Base-by-base conservation (phyloP, 2,113 vertebrate genomes). In the Leiothrix lutea region DNA sequence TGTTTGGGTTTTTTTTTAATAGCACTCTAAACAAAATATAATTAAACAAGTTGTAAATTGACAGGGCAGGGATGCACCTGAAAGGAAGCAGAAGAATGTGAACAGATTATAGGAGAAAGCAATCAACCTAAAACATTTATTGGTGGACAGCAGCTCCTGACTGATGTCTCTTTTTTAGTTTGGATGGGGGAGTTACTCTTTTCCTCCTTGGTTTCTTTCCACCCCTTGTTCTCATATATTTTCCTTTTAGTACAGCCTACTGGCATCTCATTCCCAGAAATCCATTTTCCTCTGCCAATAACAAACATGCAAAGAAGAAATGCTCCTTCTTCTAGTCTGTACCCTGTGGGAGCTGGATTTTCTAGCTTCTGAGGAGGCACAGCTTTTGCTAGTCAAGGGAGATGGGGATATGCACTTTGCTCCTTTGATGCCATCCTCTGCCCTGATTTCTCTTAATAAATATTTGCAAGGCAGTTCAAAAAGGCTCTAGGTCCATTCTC, bases 401-500 rank as follows among this genome's bases (percentile, higher is more conserved):
- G 50, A 72, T 31, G 26, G 56, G 40, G 67, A 88, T 38, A 80
- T 8, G 50, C 75, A 86, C 74, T 92, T 80, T 86, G 60, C 29
- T 78, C 21, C 35, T 75, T 80, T 58, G 56, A 74, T 70, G 62
- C 11, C 3, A 7, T 2, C 5, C 17, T 62, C 51, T 73, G 60
- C 51, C 50, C 51, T 56, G 67, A 62, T 60, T 93, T 92, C 51
- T 80, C 79, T 67, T 24, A 86, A 77, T 53, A 92, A 83, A 71
- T 89, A 83, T 91, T 90, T 92, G 74, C 47, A 86, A 88, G 50
- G 62, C 79, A 92, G 51, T 86, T 95, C 36, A 92, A 73, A 90
- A 82, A 80, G 82, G 36, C 66, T 87, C 38, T 60, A 84, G 36
- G 40, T 81, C 40, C 69, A 53, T 74, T 92, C 62, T 93, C 67